Conservation (phyloP, 1,140 invertebrate species). For the Anthonomus grandis region DNA sequence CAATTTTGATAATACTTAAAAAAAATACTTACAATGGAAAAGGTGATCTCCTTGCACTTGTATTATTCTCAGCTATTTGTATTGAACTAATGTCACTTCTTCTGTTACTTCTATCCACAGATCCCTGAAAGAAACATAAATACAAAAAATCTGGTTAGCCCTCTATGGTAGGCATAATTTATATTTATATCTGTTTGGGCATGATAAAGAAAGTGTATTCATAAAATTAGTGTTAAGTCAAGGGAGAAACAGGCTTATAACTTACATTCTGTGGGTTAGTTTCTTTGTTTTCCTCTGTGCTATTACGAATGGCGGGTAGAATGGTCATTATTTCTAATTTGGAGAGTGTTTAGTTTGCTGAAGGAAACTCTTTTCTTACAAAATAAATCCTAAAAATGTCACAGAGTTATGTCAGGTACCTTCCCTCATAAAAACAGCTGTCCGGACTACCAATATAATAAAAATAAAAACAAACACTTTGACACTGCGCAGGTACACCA, state of each 20-base stretch:
- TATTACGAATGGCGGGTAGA: conserved; percentile 42
- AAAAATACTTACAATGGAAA: conserved; percentile 37
- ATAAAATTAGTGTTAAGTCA: conserved; percentile 17
- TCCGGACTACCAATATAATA: background rate
- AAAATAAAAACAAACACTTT: background rate
- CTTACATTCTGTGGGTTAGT: conserved; percentile 40
- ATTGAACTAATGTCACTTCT: conserved; percentile 40
- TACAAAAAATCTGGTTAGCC: conserved; percentile 1
- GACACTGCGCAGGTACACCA: background rate
- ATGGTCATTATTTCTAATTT: conserved; percentile 40
- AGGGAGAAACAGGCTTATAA: conserved; percentile 19
- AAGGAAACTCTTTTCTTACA: too few relatives aligned
- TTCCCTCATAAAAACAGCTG: background rate
- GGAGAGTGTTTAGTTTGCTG: too few relatives aligned
- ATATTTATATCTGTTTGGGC: conserved; percentile 11
- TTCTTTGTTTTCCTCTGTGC: conserved; percentile 41
- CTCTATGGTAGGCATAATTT: conserved; percentile 10
- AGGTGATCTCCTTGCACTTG: conserved; percentile 35
- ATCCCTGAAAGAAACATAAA: conserved; percentile 28
- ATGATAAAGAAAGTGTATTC: conserved; percentile 22
- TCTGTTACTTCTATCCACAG: conserved; percentile 34
- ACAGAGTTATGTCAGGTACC: background rate
- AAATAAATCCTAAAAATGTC: background rate
- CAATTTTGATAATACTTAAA: background rate
- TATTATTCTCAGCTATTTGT: conserved; percentile 35